phyloP scores from a whole-genome alignment of 2,888 invertebrate genomes.

The Vesta saturnalis region DNA sequence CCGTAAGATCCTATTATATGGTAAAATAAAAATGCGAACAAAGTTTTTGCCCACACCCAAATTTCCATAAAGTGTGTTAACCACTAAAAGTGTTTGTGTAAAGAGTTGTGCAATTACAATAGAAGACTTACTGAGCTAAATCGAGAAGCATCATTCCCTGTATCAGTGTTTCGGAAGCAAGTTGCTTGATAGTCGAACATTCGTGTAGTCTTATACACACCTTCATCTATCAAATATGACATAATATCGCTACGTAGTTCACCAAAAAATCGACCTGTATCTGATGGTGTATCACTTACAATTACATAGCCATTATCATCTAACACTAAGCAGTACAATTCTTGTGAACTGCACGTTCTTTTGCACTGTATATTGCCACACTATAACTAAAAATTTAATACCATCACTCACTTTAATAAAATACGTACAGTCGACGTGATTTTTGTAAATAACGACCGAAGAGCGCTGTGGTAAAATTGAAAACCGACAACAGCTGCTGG shows the following conservation, averaged over 20 bases:
- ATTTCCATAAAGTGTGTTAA: constrained; percentile 25
- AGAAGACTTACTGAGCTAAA: constrained; percentile 25
- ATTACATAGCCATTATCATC: constrained; percentile 92
- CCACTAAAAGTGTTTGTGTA: constrained; percentile 24
- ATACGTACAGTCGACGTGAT: constrained; percentile 77
- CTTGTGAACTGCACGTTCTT: constrained; percentile 71
- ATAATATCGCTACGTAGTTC: constrained; percentile 78
- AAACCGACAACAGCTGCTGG: constrained; percentile 81
- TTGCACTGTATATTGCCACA: constrained; percentile 62
- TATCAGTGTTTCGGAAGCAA: constrained; percentile 77
- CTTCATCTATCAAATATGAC: constrained; percentile 77
- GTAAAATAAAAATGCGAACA: constrained; percentile 16
- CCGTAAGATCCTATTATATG: background rate
- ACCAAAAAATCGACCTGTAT: constrained; percentile 90
- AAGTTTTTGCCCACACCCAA: constrained; percentile 19
- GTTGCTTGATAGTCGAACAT: constrained; percentile 92
- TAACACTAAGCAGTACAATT: constrained; percentile 83
- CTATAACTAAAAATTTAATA: constrained; percentile 38
- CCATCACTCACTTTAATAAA: background rate
- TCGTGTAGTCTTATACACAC: constrained; percentile 78
- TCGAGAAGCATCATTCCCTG: constrained; percentile 62
- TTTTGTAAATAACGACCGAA: constrained; percentile 81
- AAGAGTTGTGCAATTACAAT: background rate
- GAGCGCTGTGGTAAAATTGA: constrained; percentile 84
- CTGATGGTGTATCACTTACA: constrained; percentile 73